Base-by-base conservation (phyloP, 2,113 vertebrate species). In the Trematomus loennbergii region DNA sequence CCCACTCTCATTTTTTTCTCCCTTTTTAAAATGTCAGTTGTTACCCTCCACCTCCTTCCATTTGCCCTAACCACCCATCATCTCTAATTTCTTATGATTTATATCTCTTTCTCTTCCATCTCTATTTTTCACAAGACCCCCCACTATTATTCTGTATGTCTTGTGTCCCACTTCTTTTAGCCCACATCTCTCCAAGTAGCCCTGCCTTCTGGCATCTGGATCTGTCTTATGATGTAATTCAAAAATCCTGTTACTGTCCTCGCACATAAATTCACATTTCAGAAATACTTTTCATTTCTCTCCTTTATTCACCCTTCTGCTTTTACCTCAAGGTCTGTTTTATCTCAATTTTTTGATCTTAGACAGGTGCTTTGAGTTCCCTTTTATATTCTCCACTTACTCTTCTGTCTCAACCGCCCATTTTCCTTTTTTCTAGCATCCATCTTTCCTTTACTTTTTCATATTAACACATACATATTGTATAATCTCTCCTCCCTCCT, bases 201-300 rank as follows among this genome's bases (percentile, higher is more conserved):
- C 43, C 64, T 79, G 54, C 72, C 52, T 68, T 57, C 54, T 83
- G 64, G 68, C 76, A 81, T 86, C 60, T 71, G 80, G 53, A 65
- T 61, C 22, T 13, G 7, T 57, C 48, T 84, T 5, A 53, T 87
- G 57, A 72, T 71, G 52, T 33, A 45, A 81, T 70, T 67, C 10
- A 46, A 62, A 70, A 77, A 76, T 74, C 57, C 68, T 40, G 36
- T 40, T 64, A 29, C 53, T 33, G n/a, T 60, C 65, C 12, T 48
- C 61, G 69, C 33, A 40, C 54, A 52, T 15, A 58, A 54, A 79
- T 67, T 57, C 46, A 46, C 60, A 29, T 62, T 57, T 73, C 12
- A 62, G 36, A 57, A 60, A 9, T 54, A 45, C 25, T 74, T 60
- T 6, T 12, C 3, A 48, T 2, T 17, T 43, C 6, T 10, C 12